Conservation (phyloP, 2,797 vertebrate genomes). For the Catamblyrhynchus diadema region DNA sequence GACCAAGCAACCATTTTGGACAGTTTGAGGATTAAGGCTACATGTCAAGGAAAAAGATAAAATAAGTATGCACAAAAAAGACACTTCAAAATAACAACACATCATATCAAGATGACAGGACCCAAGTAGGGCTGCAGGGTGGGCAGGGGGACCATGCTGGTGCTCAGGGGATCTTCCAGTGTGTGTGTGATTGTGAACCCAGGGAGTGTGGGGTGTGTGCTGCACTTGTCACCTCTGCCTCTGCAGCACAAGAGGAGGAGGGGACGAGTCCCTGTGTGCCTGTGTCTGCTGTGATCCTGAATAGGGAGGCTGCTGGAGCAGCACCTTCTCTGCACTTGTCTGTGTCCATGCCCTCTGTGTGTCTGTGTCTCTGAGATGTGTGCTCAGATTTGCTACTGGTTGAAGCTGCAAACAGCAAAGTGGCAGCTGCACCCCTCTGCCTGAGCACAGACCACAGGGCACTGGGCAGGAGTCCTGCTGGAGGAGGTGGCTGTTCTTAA, state of each 20-base stretch:
- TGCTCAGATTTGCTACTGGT: not conserved
- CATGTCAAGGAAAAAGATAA: not conserved
- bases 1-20: not conserved
- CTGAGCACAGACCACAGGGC: not conserved
- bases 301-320: accelerated
- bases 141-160: accelerated
- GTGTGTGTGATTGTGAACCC: accelerated
- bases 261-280: accelerated
- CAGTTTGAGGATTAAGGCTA: not conserved
- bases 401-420: not conserved
- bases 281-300: too few species aligned
- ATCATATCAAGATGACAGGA: not conserved
- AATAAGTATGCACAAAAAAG: not conserved
- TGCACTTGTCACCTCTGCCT: not conserved
- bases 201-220: too few species aligned
- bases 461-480: not conserved
- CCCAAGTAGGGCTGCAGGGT: accelerated
- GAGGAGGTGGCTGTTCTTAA: not conserved
- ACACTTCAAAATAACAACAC: not conserved
- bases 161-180: accelerated
- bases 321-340: accelerated
- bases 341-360: not conserved
- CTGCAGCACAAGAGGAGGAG: not conserved
- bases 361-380: not conserved
- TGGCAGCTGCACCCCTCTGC: not conserved